These are phyloP conservation scores for Hirundo rustica DNA, from an alignment of 2,797 vertebrate species.

Conservation along the genomic window DNA sequence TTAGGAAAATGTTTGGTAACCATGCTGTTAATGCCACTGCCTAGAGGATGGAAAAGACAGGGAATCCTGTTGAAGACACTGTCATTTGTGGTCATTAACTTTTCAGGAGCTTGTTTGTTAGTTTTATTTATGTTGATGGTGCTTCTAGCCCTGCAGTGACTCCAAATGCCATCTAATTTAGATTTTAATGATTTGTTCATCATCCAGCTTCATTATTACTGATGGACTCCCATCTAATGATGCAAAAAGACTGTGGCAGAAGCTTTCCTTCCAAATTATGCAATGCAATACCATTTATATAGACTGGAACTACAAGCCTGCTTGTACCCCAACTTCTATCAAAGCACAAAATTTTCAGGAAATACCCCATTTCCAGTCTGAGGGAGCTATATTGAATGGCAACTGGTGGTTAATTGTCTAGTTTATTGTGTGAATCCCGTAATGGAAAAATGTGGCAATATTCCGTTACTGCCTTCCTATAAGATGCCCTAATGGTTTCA, in stretches of 20 bases:
- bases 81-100: not conserved
- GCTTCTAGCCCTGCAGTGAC: not conserved
- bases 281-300: not conserved
- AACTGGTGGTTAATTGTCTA: not conserved
- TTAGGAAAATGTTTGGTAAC: not conserved
- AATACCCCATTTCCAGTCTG: not conserved
- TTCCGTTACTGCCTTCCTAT: not conserved
- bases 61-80: not conserved
- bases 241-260: not conserved
- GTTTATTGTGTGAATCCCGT: not conserved
- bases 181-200: not conserved
- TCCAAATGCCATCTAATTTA: not conserved
- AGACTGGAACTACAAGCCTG: not conserved
- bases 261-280: not conserved
- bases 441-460: not conserved
- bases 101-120: not conserved
- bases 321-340: not conserved
- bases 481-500: not conserved
- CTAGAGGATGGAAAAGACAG: not conserved
- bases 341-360: not conserved
- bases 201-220: not conserved
- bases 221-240: not conserved
- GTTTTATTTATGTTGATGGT: not conserved
- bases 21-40: not conserved
- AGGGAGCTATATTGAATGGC: not conserved